Evolutionary conservation across 2,888 invertebrate species (phyloP), one percentile per base, ranked within the genome.

Genomic region (Eilema depressum): DNA sequence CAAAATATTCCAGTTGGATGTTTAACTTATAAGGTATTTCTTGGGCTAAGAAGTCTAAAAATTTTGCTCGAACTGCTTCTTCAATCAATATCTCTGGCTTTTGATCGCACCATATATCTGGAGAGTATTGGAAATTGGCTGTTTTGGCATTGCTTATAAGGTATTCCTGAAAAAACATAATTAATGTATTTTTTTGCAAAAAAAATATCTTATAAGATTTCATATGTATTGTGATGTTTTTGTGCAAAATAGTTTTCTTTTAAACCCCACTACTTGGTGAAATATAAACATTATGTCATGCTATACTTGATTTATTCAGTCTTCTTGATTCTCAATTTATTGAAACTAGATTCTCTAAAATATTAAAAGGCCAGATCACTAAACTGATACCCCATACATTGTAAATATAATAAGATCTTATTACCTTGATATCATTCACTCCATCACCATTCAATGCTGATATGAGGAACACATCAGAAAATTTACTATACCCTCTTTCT

Each of bases 391-490:
- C 3, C 30, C 3, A 30, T n/a, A 47, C 47, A 53, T n/a, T 53
- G 10, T 2, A 53, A 53, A 53, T n/a, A 53, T n/a, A 53, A n/a
- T 53, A 20, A n/a, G n/a, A n/a, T 47, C 41, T 17, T 37, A 37
- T 41, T 47, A 47, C 97, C 93, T 96, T 96, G 37, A 98, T 93
- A 82, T 97, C 97, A 41, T 96, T 93, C 2, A 98, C 92, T 2
- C 98, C 98, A 91, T 96, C 97, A 28, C 97, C 97, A 70, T 96
- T 96, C 33, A 98, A 88, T 0, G 99, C 98, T 12, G 99, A 99
- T n/a, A 98, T 96, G 96, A 99, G 97, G 88, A 99, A 99, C 14
- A 99, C 97, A 87, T 98, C 97, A 33, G 96, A 96, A 91, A 99
- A 99, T 79, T 97, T 82, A 76, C 90, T 91, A 70, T 91, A 95